Percentiles rank a stretch among this genome's conserved stretches.
phyloP scores from a whole-genome alignment of 2,888 invertebrate species.

The Tetragonisca angustula region DNA sequence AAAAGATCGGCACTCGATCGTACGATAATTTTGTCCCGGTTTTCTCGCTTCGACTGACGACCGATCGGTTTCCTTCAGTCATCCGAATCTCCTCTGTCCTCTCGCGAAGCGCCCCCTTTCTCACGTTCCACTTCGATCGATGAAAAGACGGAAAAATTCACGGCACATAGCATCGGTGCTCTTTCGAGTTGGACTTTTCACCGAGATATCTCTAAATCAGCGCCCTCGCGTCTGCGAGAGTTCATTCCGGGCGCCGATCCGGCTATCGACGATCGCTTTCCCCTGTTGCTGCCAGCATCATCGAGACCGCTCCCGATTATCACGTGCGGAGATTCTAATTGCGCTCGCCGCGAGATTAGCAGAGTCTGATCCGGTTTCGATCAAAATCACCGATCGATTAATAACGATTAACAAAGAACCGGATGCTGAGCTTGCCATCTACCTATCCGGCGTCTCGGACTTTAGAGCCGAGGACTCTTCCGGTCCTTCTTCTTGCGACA shows the following conservation, averaged over 20 bases:
- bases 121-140: constrained; percentile 48
- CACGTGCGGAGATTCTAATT: constrained; percentile 61
- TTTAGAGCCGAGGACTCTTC: constrained; percentile 35
- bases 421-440: constrained; percentile 28
- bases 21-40: neutral
- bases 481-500: constrained; percentile 49
- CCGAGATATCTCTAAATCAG: constrained; percentile 33
- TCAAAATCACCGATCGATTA: constrained; percentile 43
- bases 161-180: constrained; percentile 18
- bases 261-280: constrained; percentile 36
- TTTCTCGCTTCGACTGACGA: neutral
- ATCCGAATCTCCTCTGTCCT: neutral
- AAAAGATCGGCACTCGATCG: neutral
- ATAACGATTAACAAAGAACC: constrained; percentile 54
- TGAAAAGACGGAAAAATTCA: constrained; percentile 21
- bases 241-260: constrained; percentile 18
- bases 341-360: constrained; percentile 48
- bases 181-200: constrained; percentile 41
- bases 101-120: constrained; percentile 27
- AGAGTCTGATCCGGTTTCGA: constrained; percentile 25
- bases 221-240: constrained; percentile 24
- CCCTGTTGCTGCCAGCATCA: constrained; percentile 40
- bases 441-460: constrained; percentile 6
- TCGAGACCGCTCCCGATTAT: constrained; percentile 58
- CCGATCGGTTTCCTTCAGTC: neutral